phyloP scores from a whole-genome alignment of 2,113 vertebrate genomes.

The Loxodonta africana region DNA sequence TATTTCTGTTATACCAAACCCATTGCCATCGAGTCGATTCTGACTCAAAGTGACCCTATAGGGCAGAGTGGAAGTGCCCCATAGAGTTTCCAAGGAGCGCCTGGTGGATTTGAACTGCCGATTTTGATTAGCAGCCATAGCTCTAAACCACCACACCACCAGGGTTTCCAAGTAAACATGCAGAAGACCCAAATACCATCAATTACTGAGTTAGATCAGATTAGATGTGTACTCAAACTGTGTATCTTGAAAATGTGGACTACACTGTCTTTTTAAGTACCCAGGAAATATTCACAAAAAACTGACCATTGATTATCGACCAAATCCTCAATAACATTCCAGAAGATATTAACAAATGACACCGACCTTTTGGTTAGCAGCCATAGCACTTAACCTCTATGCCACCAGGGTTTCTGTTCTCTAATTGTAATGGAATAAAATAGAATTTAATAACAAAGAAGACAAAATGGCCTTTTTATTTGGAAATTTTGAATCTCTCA shows the following conservation, averaged over 20 bases:
- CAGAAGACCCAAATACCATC: background rate
- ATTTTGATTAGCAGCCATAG: too few relatives aligned
- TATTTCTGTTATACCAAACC: too few relatives aligned
- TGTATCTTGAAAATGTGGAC: background rate
- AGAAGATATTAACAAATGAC: slow-evolving; percentile 28
- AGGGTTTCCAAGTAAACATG: background rate
- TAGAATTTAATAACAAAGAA: slow-evolving; percentile 19
- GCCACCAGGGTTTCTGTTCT: background rate
- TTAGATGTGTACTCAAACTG: background rate
- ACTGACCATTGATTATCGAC: slow-evolving; percentile 15
- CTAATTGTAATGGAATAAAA: slow-evolving; percentile 12
- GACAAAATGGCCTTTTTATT: background rate
- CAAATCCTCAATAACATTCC: background rate
- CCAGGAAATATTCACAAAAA: background rate
- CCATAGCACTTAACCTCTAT: too few relatives aligned
- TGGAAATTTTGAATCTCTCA: slow-evolving; percentile 43
- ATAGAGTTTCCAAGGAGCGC: too few relatives aligned
- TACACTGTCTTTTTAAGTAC: background rate
- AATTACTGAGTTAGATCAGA: background rate
- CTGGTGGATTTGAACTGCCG: too few relatives aligned
- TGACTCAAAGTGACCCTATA: too few relatives aligned
- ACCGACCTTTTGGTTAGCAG: background rate
- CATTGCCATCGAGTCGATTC: too few relatives aligned
- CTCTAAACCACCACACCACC: too few relatives aligned
- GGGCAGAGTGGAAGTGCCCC: too few relatives aligned